Evolutionary conservation across 2,797 vertebrate genomes (phyloP).

Genomic region (Hephaestus fuliginosus): DNA sequence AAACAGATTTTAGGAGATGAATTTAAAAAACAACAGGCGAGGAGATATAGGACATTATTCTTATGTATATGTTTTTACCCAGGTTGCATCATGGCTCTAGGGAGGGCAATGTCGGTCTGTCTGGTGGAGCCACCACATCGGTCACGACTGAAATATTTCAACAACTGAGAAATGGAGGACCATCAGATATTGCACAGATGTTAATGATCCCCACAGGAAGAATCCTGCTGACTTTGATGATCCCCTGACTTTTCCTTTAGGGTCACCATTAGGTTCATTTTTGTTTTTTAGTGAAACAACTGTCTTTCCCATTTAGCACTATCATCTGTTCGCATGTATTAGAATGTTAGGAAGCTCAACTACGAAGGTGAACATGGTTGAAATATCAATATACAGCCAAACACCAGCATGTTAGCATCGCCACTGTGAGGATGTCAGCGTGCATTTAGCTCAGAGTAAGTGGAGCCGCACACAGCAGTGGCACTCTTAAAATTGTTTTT

Average conservation of each 20-base stretch:
- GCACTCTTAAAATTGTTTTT: no score
- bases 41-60: no score
- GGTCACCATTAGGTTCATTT: background rate
- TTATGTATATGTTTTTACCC: background rate
- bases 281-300: background rate
- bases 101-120: background rate
- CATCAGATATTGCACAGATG: background rate
- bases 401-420: no score
- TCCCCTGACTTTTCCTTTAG: background rate
- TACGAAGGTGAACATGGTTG: background rate
- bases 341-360: background rate
- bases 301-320: no score
- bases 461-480: no score
- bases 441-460: no score
- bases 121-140: background rate
- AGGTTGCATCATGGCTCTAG: background rate
- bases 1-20: constrained; percentile 12
- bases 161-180: background rate
- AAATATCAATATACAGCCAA: no score
- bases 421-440: no score
- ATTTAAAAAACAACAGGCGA: background rate
- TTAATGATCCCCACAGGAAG: background rate
- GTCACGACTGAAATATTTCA: background rate
- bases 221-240: background rate
- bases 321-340: no score